phyloP scores from a whole-genome alignment of 1,140 invertebrate genomes.

The Leptopilina boulardi region DNA sequence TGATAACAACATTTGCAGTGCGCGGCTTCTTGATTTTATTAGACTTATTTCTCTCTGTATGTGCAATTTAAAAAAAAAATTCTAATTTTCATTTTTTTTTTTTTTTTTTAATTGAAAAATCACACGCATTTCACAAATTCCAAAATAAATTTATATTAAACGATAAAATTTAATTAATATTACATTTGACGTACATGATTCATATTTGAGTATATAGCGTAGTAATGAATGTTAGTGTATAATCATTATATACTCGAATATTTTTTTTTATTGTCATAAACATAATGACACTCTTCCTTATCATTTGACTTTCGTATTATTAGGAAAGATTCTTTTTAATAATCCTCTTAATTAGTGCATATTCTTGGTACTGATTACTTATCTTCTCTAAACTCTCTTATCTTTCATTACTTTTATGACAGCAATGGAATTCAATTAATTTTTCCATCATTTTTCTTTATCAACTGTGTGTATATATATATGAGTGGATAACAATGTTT shows the following conservation, averaged over 20 bases:
- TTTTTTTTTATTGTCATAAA: conserved; percentile 6
- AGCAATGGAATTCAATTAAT: conserved; percentile 4
- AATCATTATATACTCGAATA: background rate
- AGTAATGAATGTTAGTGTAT: background rate
- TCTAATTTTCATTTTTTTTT: too few species aligned
- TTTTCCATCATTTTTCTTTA: background rate
- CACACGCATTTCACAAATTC: too few species aligned
- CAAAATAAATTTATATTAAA: background rate
- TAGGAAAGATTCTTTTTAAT: conserved; percentile 9
- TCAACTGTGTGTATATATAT: background rate
- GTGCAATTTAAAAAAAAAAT: too few species aligned
- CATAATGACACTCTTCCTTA: background rate
- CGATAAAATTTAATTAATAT: background rate
- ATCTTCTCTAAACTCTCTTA: conserved; percentile 18
- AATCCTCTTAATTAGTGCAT: conserved; percentile 27
- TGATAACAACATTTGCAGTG: background rate
- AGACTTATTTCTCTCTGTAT: background rate
- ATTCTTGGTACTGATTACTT: background rate
- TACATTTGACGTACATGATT: background rate
- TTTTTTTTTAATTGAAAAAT: background rate
- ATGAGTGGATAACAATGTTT: background rate
- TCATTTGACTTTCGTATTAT: background rate
- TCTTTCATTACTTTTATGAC: background rate
- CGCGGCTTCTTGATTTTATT: background rate
- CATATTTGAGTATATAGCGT: background rate